Base-by-base conservation (phyloP, 2,113 vertebrate species). In the Meleagris gallopavo region DNA sequence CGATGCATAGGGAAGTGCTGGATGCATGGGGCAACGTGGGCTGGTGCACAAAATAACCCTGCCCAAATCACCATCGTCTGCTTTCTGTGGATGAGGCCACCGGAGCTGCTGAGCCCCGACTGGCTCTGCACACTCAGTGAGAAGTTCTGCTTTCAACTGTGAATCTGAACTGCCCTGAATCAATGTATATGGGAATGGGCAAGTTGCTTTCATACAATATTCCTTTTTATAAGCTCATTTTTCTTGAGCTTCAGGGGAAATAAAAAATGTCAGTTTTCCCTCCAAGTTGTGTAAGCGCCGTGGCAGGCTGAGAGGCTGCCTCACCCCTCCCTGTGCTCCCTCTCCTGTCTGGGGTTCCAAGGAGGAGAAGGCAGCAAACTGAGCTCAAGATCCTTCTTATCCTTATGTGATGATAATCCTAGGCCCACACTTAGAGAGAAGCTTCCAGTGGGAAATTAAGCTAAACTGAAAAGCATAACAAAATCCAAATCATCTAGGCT, bases 381-480 rank as follows among this genome's bases (percentile, higher is more conserved):
- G 54, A 80, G 79, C n/a, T 74, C 34, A 83, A 67, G 75, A 52
- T 81, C 86, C 89, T 76, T 90, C 32, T 67, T 41, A 52, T 52
- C 52, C 16, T 87, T 73, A 74, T 71, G 79, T 83, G 64, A 70
- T 81, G 46, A 86, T 94, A 95, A 95, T 93, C 74, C 86, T 96
- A 73, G 60, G 38, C 54, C 70, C 90, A n/a, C 48, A 71, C 55
- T 92, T 90, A 77, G 48, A 94, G 45, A 87, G 66, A 85, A 94
- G 76, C 27, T 95, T 97, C 87, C 88, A 97, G 61, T 94, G 77
- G 89, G 86, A 97, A 97, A 96, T 96, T 95, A 93, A 93, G 52
- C 69, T 96, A 95, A 97, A 77, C 71, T 96, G 94, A 94, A 97
- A 92, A 97, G 75, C 88, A 89, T 96, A 96, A 97, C 89, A 95